Conservation (phyloP, 2,888 invertebrate genomes). For the Drosophila tripunctata region DNA sequence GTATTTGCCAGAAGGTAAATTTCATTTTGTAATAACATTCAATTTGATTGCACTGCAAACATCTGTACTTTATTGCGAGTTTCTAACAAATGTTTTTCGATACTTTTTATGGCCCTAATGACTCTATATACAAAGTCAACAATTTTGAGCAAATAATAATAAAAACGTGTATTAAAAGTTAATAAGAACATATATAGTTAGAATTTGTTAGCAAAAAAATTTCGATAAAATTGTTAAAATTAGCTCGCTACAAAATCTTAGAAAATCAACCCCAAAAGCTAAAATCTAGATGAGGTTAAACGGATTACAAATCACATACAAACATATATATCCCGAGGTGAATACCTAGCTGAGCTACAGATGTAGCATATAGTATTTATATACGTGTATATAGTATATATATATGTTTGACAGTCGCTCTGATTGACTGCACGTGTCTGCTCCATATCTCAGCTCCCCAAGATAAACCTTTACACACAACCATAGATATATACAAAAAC, state of each 20-base stretch:
- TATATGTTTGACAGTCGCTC: slow-evolving; percentile 3
- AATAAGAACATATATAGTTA: too few relatives aligned
- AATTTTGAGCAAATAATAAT: too few relatives aligned
- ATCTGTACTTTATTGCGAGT: neutral
- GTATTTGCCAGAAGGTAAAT: neutral
- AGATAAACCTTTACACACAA: neutral
- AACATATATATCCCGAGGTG: too few relatives aligned
- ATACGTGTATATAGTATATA: neutral
- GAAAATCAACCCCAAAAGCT: too few relatives aligned
- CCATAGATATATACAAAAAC: neutral
- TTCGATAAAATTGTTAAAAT: too few relatives aligned
- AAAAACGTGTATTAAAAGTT: too few relatives aligned
- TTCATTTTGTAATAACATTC: neutral
- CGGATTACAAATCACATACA: too few relatives aligned
- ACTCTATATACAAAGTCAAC: neutral
- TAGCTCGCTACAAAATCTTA: too few relatives aligned
- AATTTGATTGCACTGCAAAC: slow-evolving; percentile 3
- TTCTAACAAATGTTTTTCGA: neutral
- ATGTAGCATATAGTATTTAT: neutral
- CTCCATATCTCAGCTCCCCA: slow-evolving; percentile 22
- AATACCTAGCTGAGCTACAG: too few relatives aligned
- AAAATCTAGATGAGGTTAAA: neutral
- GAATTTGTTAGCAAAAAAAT: too few relatives aligned
- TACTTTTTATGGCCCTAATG: neutral
- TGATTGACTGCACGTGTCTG: slow-evolving; percentile 54